Percentiles rank a stretch among this genome's conserved stretches.
Evolutionary conservation across 37 sponge, comb jelly and placozoan species (phyloP).

Genomic region (Cladorhizidae sp.): DNA sequence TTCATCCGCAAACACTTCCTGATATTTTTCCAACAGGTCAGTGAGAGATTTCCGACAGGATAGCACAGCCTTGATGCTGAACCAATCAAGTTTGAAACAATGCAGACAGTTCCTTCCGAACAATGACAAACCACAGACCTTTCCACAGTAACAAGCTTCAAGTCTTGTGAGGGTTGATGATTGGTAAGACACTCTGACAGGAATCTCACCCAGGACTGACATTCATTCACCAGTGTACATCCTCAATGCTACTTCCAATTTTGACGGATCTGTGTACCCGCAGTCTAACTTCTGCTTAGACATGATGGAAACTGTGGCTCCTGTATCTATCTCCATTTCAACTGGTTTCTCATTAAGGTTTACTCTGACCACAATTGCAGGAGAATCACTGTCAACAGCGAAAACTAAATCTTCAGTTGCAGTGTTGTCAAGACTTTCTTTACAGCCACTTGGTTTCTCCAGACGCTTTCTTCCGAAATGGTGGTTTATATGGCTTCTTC

Average conservation of each 20-base stretch:
- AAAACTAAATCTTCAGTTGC: no score
- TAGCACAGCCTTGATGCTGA: background rate
- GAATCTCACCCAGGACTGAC: background rate
- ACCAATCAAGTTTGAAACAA: constrained; percentile 17
- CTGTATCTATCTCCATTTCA: constrained; percentile 16
- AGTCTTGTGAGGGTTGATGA: background rate
- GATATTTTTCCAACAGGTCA: no score
- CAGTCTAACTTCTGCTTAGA: background rate
- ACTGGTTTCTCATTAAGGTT: background rate
- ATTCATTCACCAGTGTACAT: background rate
- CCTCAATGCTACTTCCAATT: background rate
- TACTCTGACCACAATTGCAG: constrained; percentile 2
- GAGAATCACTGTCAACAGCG: no score
- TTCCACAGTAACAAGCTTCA: constrained; percentile 1
- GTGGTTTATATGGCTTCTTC: no score
- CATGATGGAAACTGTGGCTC: constrained; percentile 5
- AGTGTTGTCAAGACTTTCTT: no score
- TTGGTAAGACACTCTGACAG: background rate
- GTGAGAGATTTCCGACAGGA: no score
- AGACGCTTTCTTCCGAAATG: no score
- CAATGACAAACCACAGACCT: background rate
- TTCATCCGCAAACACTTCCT: no score
- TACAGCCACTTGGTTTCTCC: no score
- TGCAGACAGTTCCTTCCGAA: constrained; percentile 5
- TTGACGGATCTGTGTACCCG: background rate